These are phyloP conservation scores for Helarctos malayanus DNA, from an alignment of 2,797 vertebrate species.

Conservation along the genomic window DNA sequence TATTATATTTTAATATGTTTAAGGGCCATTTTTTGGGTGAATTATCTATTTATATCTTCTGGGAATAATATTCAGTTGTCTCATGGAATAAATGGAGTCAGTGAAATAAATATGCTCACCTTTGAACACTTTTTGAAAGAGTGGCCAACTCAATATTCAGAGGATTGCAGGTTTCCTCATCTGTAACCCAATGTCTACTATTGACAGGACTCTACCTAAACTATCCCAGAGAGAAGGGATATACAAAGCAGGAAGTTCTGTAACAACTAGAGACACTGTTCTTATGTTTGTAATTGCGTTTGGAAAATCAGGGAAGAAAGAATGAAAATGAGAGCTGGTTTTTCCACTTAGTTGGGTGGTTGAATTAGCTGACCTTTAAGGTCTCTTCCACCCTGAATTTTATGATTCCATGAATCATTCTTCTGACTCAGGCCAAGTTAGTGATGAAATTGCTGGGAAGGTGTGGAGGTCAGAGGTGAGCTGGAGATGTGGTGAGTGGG, in stretches of 20 bases:
- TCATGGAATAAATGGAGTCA: not conserved
- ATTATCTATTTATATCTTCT: not conserved
- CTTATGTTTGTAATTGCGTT: slow-evolving; percentile 48
- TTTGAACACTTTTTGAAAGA: slow-evolving; percentile 18
- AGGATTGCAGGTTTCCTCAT: not conserved
- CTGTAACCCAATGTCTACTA: not conserved
- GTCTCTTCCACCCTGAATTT: slow-evolving; percentile 73
- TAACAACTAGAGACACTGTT: slow-evolving; percentile 31
- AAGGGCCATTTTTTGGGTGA: not conserved
- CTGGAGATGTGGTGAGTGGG: slow-evolving; percentile 57
- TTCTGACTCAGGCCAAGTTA: slow-evolving; percentile 66
- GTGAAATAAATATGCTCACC: not conserved
- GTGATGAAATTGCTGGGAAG: slow-evolving; percentile 68
- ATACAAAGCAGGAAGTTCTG: not conserved
- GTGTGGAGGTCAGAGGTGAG: slow-evolving; percentile 73
- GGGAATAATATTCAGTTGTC: not conserved
- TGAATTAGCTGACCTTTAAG: slow-evolving; percentile 81
- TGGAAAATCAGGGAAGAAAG: slow-evolving; percentile 62
- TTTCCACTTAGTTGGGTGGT: slow-evolving; percentile 75
- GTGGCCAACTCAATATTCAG: not conserved
- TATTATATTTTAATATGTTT: slow-evolving; percentile 22
- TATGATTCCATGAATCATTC: slow-evolving; percentile 80
- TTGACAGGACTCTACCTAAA: not conserved
- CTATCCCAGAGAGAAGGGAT: not conserved
- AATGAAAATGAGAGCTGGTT: slow-evolving; percentile 73